Evolutionary conservation across 2,113 vertebrate genomes (phyloP).

Genomic region (Ceyx cyanopectus): DNA sequence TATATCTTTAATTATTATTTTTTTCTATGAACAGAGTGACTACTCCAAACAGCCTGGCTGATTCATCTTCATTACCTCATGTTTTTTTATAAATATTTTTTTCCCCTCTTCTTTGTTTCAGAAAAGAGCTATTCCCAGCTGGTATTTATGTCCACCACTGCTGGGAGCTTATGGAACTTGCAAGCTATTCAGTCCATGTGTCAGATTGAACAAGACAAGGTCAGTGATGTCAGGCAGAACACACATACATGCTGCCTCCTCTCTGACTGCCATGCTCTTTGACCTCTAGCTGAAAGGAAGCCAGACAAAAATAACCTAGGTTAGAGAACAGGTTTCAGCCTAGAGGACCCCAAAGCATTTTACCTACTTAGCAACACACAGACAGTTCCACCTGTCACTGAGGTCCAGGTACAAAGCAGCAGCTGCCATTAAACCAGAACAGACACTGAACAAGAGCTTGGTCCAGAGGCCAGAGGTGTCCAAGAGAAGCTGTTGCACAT

Average conservation of each 20-base stretch:
- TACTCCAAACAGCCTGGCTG: neutral
- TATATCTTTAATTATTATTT: neutral
- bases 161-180: slow-evolving; percentile 96
- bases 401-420: neutral
- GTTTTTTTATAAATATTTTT: neutral
- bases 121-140: slow-evolving; percentile 91
- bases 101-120: slow-evolving; percentile 63
- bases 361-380: neutral
- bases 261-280: neutral
- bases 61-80: slow-evolving; percentile 23
- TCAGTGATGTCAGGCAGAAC: slow-evolving; percentile 69
- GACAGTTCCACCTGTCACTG: neutral
- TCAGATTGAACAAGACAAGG: slow-evolving; percentile 93
- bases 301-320: neutral
- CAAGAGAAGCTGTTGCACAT: neutral
- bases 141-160: slow-evolving; percentile 96
- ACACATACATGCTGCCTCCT: neutral
- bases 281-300: neutral
- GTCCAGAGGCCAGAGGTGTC: neutral
- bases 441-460: neutral
- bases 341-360: neutral
- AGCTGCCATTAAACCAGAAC: neutral
- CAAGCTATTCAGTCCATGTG: slow-evolving; percentile 97
- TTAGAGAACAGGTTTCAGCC: neutral
- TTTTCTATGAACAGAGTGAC: neutral